Evolutionary conservation across 2,113 vertebrate species (phyloP).

Genomic region (Alosa alosa): DNA sequence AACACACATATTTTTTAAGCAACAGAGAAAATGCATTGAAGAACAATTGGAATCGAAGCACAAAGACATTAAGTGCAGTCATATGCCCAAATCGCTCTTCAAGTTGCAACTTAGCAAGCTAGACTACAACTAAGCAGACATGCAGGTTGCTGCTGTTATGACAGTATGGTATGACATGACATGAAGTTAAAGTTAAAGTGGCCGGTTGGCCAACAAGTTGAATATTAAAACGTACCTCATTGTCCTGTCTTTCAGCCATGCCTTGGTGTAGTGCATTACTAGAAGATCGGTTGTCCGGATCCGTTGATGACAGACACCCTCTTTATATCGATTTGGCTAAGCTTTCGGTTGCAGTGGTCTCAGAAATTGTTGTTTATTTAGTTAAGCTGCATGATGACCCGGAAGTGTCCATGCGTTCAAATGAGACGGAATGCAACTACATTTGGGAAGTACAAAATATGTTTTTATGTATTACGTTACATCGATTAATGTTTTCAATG

Average conservation of each 20-base stretch:
- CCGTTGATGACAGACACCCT: background rate
- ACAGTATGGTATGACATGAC: background rate
- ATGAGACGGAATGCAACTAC: background rate
- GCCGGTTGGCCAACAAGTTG: background rate
- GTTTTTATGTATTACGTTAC: no score
- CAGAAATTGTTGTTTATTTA: conserved; percentile 33
- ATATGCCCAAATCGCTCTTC: background rate
- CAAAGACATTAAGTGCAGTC: background rate
- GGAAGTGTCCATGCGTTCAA: conserved; percentile 16
- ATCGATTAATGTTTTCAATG: no score
- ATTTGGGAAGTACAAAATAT: background rate
- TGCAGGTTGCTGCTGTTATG: background rate
- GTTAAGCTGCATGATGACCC: conserved; percentile 24
- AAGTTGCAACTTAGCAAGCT: background rate
- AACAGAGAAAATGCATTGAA: background rate
- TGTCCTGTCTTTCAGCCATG: conserved; percentile 72
- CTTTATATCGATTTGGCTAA: background rate
- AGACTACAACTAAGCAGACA: background rate
- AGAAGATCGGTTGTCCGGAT: conserved; percentile 25
- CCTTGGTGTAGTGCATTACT: conserved; percentile 56
- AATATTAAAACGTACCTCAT: conserved; percentile 57
- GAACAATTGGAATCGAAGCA: background rate
- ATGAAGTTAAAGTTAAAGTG: background rate
- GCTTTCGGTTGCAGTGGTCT: background rate
- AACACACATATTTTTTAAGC: background rate